A percentile compares a stretch with the other conserved stretches of the same genome.
phyloP scores from a whole-genome alignment of 2,113 vertebrate species.

The Lamprotornis superbus region DNA sequence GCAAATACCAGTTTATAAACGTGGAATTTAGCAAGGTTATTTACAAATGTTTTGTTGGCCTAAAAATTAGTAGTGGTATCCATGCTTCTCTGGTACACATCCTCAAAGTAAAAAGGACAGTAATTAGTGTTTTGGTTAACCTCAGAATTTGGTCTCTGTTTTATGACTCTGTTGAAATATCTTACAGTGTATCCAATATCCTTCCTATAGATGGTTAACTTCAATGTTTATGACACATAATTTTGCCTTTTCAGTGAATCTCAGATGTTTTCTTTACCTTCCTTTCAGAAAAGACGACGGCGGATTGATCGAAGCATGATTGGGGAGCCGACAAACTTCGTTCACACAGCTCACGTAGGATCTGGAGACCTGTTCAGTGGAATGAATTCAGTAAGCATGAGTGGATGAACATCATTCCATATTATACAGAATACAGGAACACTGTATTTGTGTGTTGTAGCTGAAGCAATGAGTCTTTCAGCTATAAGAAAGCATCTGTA shows the following conservation, averaged over 20 bases:
- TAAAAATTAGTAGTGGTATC: neutral
- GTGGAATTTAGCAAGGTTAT: neutral
- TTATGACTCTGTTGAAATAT: neutral
- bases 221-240: neutral
- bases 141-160: neutral
- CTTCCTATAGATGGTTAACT: neutral
- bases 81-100: neutral
- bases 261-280: neutral
- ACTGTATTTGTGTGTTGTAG: neutral
- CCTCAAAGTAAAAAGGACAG: neutral
- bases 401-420: neutral
- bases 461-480: neutral
- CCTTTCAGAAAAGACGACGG: conserved; percentile 82
- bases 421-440: neutral
- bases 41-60: neutral
- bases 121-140: neutral
- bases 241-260: neutral
- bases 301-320: conserved; percentile 90
- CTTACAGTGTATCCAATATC: neutral
- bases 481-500: neutral
- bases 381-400: conserved; percentile 83
- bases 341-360: conserved; percentile 89
- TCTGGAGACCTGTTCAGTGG: conserved; percentile 88
- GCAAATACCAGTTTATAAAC: neutral
- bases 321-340: conserved; percentile 89